phyloP scores from a whole-genome alignment of 92 coral and sea anemone genomes.

The Phenganax stokvisi region DNA sequence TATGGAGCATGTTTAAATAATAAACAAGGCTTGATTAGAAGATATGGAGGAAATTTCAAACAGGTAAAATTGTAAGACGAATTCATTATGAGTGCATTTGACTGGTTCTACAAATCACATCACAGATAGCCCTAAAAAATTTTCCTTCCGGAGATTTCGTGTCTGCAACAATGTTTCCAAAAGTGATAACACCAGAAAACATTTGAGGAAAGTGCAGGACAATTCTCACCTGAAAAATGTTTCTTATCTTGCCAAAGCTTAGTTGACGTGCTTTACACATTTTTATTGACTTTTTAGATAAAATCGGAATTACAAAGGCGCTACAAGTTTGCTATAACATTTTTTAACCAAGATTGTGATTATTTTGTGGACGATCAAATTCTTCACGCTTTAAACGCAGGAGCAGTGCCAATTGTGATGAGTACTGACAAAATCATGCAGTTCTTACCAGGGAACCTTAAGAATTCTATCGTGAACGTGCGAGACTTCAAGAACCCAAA shows the following conservation, averaged over 20 bases:
- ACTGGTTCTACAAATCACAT: too few relatives aligned
- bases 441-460: constrained; percentile 83
- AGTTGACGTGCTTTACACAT: too few relatives aligned
- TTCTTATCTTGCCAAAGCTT: constrained; percentile 39
- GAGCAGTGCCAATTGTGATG: constrained; percentile 90
- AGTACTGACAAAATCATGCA: constrained; percentile 88
- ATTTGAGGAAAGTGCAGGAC: too few relatives aligned
- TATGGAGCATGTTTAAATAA: constrained; percentile 41
- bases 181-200: too few relatives aligned
- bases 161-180: too few relatives aligned
- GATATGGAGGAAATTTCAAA: constrained; percentile 39
- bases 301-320: constrained; percentile 61
- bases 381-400: constrained; percentile 76
- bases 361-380: constrained; percentile 90
- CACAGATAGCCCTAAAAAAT: too few relatives aligned
- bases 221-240: too few relatives aligned
- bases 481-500: constrained; percentile 42
- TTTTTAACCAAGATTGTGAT: constrained; percentile 95
- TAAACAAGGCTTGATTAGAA: constrained; percentile 21
- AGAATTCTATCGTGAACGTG: constrained; percentile 44
- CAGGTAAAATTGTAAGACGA: background rate
- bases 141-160: too few relatives aligned
- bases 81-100: too few relatives aligned
- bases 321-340: constrained; percentile 81
- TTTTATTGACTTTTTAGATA: constrained; percentile 2